Evolutionary conservation across 23 tunicate species (phyloP), one percentile per base, ranked within the genome.

Genomic region (Ciona savignyi): DNA sequence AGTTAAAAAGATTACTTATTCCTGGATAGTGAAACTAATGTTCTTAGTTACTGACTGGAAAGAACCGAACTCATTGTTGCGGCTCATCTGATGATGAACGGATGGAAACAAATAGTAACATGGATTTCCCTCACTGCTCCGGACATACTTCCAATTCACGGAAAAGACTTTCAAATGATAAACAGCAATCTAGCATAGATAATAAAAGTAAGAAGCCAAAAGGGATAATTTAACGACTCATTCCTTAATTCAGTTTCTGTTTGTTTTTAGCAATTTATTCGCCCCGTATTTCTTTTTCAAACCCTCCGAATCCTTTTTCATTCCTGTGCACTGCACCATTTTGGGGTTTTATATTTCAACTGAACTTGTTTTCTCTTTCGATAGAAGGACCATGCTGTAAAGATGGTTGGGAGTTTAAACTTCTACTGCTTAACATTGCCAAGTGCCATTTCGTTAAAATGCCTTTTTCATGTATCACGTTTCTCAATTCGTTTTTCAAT

Each of bases 401-500:
- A n/a, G n/a, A n/a, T n/a, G n/a, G n/a, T n/a, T n/a, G n/a, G n/a
- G n/a, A n/a, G n/a, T n/a, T n/a, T n/a, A n/a, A n/a, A n/a, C n/a
- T n/a, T n/a, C n/a, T n/a, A n/a, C n/a, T 6, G 56, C 56, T 42
- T 42, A 9, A 42, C 56, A 42, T 42, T 42, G 56, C 56, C 56
- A 42, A 42, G 56, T 42, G 56, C 56, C 56, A 42, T 42, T 42
- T n/a, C n/a, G n/a, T n/a, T n/a, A n/a, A n/a, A n/a, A n/a, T n/a
- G n/a, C n/a, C n/a, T n/a, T n/a, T n/a, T n/a, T n/a, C n/a, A n/a
- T n/a, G n/a, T n/a, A n/a, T n/a, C n/a, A n/a, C n/a, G n/a, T n/a
- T n/a, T n/a, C n/a, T n/a, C n/a, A n/a, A n/a, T n/a, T n/a, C n/a
- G n/a, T n/a, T n/a, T n/a, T n/a, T n/a, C n/a, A n/a, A n/a, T n/a